Percentiles rank a stretch among this genome's conserved stretches.
These are phyloP conservation scores for Daboia siamensis DNA, from an alignment of 2,113 vertebrate genomes.

Conservation along the genomic window DNA sequence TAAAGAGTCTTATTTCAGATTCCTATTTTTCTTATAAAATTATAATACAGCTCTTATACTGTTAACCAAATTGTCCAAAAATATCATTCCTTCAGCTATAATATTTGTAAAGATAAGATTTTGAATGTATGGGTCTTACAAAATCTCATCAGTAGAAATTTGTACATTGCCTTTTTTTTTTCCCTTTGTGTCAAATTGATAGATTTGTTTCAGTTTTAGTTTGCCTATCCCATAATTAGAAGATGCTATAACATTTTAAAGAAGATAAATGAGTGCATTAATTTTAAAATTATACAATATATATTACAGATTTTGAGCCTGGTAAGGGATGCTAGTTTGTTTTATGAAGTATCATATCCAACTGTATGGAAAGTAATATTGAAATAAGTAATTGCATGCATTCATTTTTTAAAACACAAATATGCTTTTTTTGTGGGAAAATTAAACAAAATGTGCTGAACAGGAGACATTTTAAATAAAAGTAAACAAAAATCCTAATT, in stretches of 20 bases:
- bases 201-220: not conserved
- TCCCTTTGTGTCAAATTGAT: not conserved
- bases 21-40: no score
- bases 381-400: no score
- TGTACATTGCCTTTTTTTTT: not conserved
- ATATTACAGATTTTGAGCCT: no score
- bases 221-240: not conserved
- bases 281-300: not conserved
- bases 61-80: no score
- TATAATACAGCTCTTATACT: no score
- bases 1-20: no score
- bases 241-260: not conserved
- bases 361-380: not conserved
- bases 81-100: not conserved
- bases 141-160: not conserved
- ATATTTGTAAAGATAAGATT: not conserved
- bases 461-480: no score
- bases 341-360: no score
- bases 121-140: not conserved
- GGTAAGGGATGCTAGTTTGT: no score
- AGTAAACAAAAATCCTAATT: not conserved
- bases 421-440: not conserved
- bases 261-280: not conserved
- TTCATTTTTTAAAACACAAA: not conserved
- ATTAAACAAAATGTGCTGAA: no score